Conservation (phyloP, 2,113 vertebrate genomes). For the Castor canadensis region DNA sequence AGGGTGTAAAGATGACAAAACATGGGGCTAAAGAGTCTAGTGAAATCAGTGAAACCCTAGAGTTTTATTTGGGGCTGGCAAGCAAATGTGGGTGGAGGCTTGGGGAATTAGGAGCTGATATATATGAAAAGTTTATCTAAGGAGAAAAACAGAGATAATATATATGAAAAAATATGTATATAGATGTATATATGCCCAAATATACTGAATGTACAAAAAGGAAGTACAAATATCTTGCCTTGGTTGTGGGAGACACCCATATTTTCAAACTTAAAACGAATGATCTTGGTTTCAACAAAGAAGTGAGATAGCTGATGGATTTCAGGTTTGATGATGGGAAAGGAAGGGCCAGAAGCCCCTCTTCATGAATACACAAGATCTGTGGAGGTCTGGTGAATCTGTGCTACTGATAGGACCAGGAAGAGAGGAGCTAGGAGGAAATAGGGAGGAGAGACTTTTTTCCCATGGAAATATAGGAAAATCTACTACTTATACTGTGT, state of each 20-base stretch:
- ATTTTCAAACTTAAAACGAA: slow-evolving; percentile 26
- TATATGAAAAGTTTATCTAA: slow-evolving; percentile 64
- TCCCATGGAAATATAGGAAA: neutral
- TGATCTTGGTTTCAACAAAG: neutral
- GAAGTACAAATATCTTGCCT: slow-evolving; percentile 15
- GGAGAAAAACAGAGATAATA: slow-evolving; percentile 68
- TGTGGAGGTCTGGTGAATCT: neutral
- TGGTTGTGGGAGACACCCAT: neutral
- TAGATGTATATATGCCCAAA: slow-evolving; percentile 53
- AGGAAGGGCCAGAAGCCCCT: neutral
- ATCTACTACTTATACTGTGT: neutral
- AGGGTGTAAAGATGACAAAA: neutral
- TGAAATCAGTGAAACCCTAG: slow-evolving; percentile 31
- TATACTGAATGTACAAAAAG: slow-evolving; percentile 58
- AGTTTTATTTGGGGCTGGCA: neutral
- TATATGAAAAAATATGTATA: slow-evolving; percentile 37
- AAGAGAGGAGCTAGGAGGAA: neutral
- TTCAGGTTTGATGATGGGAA: slow-evolving; percentile 8
- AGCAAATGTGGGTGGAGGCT: neutral
- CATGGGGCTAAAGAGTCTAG: neutral
- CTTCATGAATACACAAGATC: slow-evolving; percentile 5
- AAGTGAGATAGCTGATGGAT: neutral
- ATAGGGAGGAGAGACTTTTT: neutral
- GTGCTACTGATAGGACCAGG: neutral
- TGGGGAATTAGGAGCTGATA: slow-evolving; percentile 35